Evolutionary conservation across 2,888 invertebrate species (phyloP).

Genomic region (Lomographa bimaculata): DNA sequence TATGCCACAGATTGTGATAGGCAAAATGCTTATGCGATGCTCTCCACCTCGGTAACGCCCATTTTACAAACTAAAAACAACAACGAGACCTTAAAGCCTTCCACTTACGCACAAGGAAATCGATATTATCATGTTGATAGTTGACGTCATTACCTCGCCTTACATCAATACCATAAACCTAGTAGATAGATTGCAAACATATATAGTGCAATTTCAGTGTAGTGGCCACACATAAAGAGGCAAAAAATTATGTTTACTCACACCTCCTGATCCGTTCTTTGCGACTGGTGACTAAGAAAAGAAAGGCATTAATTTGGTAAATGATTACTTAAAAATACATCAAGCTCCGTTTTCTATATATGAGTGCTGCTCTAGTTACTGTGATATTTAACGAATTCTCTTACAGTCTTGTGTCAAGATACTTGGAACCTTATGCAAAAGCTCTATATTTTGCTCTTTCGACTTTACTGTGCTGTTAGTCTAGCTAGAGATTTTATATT

Average conservation of each 20-base stretch:
- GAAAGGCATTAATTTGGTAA: slow-evolving; percentile 50
- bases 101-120: slow-evolving; percentile 26
- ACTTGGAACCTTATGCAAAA: slow-evolving; percentile 23
- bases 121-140: slow-evolving; percentile 19
- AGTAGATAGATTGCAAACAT: slow-evolving; percentile 41
- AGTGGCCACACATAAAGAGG: slow-evolving; percentile 37
- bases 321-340: slow-evolving; percentile 10
- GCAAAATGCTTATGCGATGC: slow-evolving; percentile 77
- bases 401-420: slow-evolving; percentile 27
- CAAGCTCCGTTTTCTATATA: slow-evolving; percentile 33
- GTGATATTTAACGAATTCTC: slow-evolving; percentile 30
- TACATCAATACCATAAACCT: slow-evolving; percentile 16
- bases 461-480: slow-evolving; percentile 37
- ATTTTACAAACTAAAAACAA: slow-evolving; percentile 80
- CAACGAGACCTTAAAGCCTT: slow-evolving; percentile 42
- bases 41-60: slow-evolving; percentile 80
- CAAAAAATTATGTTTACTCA: slow-evolving; percentile 61
- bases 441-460: slow-evolving; percentile 24
- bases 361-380: slow-evolving; percentile 39
- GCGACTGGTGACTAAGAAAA: slow-evolving; percentile 71
- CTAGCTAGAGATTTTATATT: no score
- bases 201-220: slow-evolving; percentile 37
- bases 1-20: slow-evolving; percentile 67
- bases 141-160: slow-evolving; percentile 28
- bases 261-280: slow-evolving; percentile 71